phyloP scores from a whole-genome alignment of 2,888 invertebrate genomes.

The Fragum fragum region DNA sequence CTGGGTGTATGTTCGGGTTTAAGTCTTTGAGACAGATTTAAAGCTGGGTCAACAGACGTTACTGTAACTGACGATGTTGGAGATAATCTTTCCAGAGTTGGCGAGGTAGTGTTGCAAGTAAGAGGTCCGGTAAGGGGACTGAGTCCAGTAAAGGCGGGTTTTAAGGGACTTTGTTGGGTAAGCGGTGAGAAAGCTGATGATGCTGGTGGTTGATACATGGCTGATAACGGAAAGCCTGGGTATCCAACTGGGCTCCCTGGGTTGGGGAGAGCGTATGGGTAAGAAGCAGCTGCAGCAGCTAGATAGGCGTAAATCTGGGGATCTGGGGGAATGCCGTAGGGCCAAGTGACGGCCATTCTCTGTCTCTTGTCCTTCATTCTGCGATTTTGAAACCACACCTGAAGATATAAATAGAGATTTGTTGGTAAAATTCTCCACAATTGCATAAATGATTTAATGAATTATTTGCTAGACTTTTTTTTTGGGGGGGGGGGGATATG shows the following conservation, averaged over 20 bases:
- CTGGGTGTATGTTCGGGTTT: constrained; percentile 37
- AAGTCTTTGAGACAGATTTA: constrained; percentile 59
- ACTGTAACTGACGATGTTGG: constrained; percentile 35
- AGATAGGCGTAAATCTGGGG: constrained; percentile 96
- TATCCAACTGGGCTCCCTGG: constrained; percentile 65
- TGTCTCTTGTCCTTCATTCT: constrained; percentile 99
- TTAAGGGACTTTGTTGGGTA: constrained; percentile 59
- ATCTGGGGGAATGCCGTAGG: constrained; percentile 92
- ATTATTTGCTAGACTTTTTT: too few species aligned
- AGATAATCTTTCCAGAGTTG: constrained; percentile 60
- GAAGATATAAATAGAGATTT: constrained; percentile 45
- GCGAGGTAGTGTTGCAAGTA: constrained; percentile 28
- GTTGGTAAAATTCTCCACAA: too few species aligned
- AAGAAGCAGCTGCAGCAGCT: constrained; percentile 92
- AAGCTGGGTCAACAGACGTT: constrained; percentile 37
- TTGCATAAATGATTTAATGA: too few species aligned
- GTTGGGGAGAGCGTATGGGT: constrained; percentile 75
- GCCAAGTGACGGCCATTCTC: constrained; percentile 97
- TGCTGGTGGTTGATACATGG: constrained; percentile 62
- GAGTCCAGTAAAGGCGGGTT: constrained; percentile 64
- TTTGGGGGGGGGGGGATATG: too few species aligned
- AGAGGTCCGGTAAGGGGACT: constrained; percentile 51
- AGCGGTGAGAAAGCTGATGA: constrained; percentile 71
- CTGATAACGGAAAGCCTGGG: constrained; percentile 64
- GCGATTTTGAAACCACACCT: constrained; percentile 97